phyloP scores from a whole-genome alignment of 1,140 invertebrate genomes.

The Trichoplusia ni region DNA sequence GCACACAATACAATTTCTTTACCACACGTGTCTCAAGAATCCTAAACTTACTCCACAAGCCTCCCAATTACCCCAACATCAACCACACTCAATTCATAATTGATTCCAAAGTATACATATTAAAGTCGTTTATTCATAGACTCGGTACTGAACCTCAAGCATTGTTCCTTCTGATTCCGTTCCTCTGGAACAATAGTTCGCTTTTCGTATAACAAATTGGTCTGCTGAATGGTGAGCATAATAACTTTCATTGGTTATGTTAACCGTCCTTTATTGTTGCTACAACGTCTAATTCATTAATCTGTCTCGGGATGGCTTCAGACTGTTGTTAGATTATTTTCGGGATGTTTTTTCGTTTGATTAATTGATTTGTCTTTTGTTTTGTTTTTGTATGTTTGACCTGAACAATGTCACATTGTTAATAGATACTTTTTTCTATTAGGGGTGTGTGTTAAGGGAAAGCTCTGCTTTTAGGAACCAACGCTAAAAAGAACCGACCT shows the following conservation, averaged over 20 bases:
- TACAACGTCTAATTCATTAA: slow-evolving; percentile 39
- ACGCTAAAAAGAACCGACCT: too few species aligned
- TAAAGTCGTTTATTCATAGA: not conserved
- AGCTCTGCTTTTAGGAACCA: too few species aligned
- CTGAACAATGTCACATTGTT: too few species aligned
- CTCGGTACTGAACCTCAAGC: not conserved
- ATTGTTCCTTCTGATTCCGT: slow-evolving; percentile 39
- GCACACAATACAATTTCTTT: too few species aligned
- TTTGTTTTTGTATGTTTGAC: too few species aligned
- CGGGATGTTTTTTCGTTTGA: not conserved
- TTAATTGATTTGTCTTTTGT: not conserved
- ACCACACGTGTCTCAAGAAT: too few species aligned
- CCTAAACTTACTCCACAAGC: not conserved
- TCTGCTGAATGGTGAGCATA: slow-evolving; percentile 33
- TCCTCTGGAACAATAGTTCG: slow-evolving; percentile 43
- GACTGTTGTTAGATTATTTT: not conserved
- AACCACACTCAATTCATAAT: not conserved
- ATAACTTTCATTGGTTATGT: slow-evolving; percentile 45
- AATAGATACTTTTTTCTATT: too few species aligned
- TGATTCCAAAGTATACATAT: slow-evolving; percentile 1
- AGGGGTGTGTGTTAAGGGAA: too few species aligned
- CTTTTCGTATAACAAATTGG: slow-evolving; percentile 47
- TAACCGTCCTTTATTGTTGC: slow-evolving; percentile 38
- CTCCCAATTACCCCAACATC: not conserved
- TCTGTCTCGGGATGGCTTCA: slow-evolving; percentile 16